Conservation (phyloP, 2,797 vertebrate species). For the Syndactyla subalaris region DNA sequence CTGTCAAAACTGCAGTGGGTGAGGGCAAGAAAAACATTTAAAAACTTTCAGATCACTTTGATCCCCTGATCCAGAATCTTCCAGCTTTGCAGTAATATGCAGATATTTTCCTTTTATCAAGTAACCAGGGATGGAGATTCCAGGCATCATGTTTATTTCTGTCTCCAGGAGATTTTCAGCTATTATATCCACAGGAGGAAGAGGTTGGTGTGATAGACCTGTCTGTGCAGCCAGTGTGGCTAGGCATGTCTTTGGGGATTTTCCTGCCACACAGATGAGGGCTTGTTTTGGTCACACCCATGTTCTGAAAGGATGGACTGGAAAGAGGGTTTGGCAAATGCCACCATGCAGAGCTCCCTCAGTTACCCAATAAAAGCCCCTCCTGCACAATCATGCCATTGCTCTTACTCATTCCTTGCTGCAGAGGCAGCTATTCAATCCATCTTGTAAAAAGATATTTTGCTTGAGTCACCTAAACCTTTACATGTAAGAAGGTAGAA, state of each 20-base stretch:
- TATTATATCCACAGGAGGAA: neutral
- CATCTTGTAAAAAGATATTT: neutral
- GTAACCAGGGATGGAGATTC: neutral
- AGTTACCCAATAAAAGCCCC: neutral
- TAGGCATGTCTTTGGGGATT: neutral
- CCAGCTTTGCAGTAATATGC: neutral
- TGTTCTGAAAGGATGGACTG: neutral
- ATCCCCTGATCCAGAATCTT: neutral
- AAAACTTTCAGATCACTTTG: neutral
- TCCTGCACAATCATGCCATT: neutral
- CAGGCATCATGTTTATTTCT: neutral
- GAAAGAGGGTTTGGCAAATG: neutral
- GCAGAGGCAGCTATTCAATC: neutral
- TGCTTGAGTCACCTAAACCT: neutral
- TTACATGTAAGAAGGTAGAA: neutral
- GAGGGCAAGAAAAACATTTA: neutral
- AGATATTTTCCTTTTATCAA: neutral
- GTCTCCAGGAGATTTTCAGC: neutral
- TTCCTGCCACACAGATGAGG: too few relatives aligned
- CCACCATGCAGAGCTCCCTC: neutral
- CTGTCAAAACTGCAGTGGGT: neutral
- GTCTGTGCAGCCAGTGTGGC: accelerated
- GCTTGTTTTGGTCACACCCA: neutral
- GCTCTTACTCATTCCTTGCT: neutral
- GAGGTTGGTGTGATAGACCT: neutral